Conservation (phyloP, 2,797 vertebrate species). For the Odontamblyopus rebecca region DNA sequence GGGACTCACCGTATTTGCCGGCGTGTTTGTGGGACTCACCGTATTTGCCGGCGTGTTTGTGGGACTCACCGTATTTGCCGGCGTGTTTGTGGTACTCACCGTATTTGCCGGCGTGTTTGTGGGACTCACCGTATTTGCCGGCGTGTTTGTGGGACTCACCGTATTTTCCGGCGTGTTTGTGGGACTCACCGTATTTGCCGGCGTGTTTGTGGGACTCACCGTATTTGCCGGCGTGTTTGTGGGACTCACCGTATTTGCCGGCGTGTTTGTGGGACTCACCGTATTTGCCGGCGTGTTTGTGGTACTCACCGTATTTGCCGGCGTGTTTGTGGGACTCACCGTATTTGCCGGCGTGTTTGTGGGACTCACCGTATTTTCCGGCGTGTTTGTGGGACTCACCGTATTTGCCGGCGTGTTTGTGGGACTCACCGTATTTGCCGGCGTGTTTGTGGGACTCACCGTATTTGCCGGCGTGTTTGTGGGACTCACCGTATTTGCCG, state of each 20-base stretch:
- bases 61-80: not conserved
- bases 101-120: too few species aligned
- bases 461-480: not conserved
- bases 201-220: too few species aligned
- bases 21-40: not conserved
- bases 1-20: not conserved
- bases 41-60: too few species aligned
- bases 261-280: constrained; percentile 45
- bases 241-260: too few species aligned
- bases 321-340: constrained; percentile 35
- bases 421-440: too few species aligned
- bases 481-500: not conserved
- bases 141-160: too few species aligned
- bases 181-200: too few species aligned
- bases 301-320: constrained; percentile 76
- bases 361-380: constrained; percentile 76
- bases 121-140: too few species aligned
- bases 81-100: not conserved
- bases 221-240: not conserved
- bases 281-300: not conserved
- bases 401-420: constrained; percentile 77
- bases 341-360: not conserved
- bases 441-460: not conserved
- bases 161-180: too few species aligned
- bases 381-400: constrained; percentile 78